Base-by-base conservation (phyloP, 2,113 vertebrate genomes). In the Sturnira hondurensis region DNA sequence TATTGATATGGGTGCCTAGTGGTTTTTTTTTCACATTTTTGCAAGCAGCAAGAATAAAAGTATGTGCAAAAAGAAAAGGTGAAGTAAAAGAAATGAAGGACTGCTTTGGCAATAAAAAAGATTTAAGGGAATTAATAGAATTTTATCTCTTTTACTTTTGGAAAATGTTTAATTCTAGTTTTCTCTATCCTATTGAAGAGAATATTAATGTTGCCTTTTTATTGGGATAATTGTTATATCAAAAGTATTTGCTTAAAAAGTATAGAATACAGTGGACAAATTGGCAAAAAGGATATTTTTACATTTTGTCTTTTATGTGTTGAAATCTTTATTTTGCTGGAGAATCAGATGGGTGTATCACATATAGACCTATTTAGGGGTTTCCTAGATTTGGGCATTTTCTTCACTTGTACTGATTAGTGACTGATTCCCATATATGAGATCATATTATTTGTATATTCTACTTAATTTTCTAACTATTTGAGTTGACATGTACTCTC, bases 141-240 rank as follows among this genome's bases (percentile, higher is more conserved):
- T 91, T 73, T 94, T 91, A 31, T 78, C 31, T 93, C 22, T 67
- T 89, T 95, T 24, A 85, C 31, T 45, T 67, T 95, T 94, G 10
- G n/a, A 81, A 96, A 80, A 91, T 84, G 16, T 63, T 87, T 95
- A 65, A 67, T 50, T 93, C 43, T 71, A 8, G 58, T 77, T 80
- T 92, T 89, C 2, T 78, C 15, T 83, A 82, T n/a, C 26, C 36
- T 71, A 4, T 73, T 71, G 38, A 87, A 77, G 52, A 65, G 93
- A 88, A 65, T 67, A 6, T 78, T 41, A 22, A 22, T 17, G 15
- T 24, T 84, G 5, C 38, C 26, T 47, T 89, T 93, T 56, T 45
- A 86, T 86, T 70, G 24, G 67, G 50, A 45, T 28, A 36, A 70
- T 86, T 86, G n/a, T 7, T 76, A 1, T n/a, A n/a, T 56, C 22